A percentile compares a stretch with the other conserved stretches of the same genome.
These are phyloP conservation scores for Megaustenia siamemsis DNA, from an alignment of 2,888 invertebrate genomes.

Conservation along the genomic window DNA sequence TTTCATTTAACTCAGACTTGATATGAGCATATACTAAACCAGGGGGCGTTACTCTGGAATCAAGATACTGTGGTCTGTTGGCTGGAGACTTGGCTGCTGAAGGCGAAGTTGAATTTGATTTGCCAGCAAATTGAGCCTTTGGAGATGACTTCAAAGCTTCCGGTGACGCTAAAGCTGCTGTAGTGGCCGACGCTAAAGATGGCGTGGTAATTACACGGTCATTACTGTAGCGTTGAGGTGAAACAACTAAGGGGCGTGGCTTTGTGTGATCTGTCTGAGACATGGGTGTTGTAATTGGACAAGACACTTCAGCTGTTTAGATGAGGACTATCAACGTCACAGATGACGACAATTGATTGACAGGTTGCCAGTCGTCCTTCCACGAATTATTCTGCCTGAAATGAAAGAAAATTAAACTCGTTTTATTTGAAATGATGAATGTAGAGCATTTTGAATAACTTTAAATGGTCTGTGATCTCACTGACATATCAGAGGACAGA, in stretches of 20 bases:
- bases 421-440: no score
- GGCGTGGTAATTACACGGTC: neutral
- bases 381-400: neutral
- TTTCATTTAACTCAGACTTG: constrained; percentile 27
- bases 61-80: neutral
- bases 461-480: no score
- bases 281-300: constrained; percentile 36
- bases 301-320: neutral
- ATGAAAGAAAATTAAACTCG: no score
- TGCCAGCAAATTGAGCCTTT: neutral
- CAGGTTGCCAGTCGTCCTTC: neutral
- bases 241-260: constrained; percentile 28
- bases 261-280: constrained; percentile 34
- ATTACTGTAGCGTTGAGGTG: constrained; percentile 14
- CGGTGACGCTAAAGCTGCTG: neutral
- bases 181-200: neutral
- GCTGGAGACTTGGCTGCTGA: neutral
- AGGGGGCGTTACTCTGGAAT: constrained; percentile 11
- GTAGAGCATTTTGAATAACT: no score
- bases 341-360: neutral
- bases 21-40: neutral
- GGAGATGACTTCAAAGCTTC: constrained; percentile 1
- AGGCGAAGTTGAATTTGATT: constrained; percentile 15
- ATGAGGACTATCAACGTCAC: no score
- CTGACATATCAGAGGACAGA: no score